Conservation (phyloP, 2,888 invertebrate genomes). For the Megalurothrips usitatus region DNA sequence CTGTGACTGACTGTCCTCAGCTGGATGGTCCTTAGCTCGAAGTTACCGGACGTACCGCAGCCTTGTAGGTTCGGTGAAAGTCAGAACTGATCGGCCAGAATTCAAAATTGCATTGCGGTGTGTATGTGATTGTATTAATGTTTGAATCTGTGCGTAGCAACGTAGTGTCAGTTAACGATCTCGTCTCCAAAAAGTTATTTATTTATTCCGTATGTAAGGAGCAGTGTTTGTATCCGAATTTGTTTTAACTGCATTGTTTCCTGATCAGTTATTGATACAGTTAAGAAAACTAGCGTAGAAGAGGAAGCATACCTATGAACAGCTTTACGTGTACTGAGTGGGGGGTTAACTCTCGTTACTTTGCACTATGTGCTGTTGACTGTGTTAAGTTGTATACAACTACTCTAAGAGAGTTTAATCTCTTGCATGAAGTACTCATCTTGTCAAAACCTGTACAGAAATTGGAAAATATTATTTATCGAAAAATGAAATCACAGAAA, state of each 20-base stretch:
- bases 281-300: slow-evolving; percentile 21
- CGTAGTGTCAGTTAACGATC: slow-evolving; percentile 19
- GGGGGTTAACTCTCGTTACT: slow-evolving; percentile 13
- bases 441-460: slow-evolving; percentile 26
- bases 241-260: slow-evolving; percentile 16
- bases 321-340: not conserved
- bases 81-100: not conserved
- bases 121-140: slow-evolving; percentile 3
- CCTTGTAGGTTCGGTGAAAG: not conserved
- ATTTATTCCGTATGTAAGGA: slow-evolving; percentile 10
- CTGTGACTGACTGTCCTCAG: not conserved
- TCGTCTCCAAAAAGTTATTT: slow-evolving; percentile 23
- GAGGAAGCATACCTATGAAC: slow-evolving; percentile 1
- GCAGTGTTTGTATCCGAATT: not conserved
- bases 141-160: slow-evolving; percentile 22
- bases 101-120: slow-evolving; percentile 13
- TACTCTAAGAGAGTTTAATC: slow-evolving; percentile 23
- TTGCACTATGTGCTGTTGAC: slow-evolving; percentile 23
- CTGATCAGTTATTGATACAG: slow-evolving; percentile 25
- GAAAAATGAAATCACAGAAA: slow-evolving; percentile 27
- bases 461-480: slow-evolving; percentile 23
- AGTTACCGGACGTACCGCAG: too few species aligned
- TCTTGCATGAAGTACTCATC: slow-evolving; percentile 20
- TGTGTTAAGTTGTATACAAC: slow-evolving; percentile 25
- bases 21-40: not conserved